phyloP scores from a whole-genome alignment of 1,140 invertebrate genomes.

The Drosophila bipectinata region DNA sequence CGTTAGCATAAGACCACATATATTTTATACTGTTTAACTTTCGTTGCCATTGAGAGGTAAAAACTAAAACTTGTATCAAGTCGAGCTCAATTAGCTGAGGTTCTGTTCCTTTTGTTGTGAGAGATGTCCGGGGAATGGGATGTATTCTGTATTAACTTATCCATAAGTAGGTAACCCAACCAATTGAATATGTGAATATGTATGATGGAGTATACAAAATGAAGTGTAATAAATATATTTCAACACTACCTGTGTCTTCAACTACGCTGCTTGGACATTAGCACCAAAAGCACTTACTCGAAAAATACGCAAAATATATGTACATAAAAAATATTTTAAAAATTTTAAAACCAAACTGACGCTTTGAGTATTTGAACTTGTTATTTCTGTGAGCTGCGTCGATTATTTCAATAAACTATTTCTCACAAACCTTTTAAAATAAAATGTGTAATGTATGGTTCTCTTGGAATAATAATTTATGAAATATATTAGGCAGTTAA shows the following conservation, averaged over 20 bases:
- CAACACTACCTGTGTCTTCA: conserved; percentile 6
- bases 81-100: conserved; percentile 45
- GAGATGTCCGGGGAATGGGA: conserved; percentile 41
- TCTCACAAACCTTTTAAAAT: not conserved
- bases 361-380: conserved; percentile 19
- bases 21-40: conserved; percentile 56
- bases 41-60: conserved; percentile 56
- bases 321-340: too few species aligned
- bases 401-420: too few species aligned
- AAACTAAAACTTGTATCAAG: conserved; percentile 75
- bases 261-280: not conserved
- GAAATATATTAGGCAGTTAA: too few species aligned
- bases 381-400: too few species aligned
- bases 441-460: not conserved
- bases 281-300: not conserved
- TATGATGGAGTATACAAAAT: conserved; percentile 43
- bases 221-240: conserved; percentile 62
- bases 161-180: conserved; percentile 67
- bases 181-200: conserved; percentile 60
- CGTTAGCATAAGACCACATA: conserved; percentile 48
- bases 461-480: not conserved
- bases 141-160: conserved; percentile 49
- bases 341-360: not conserved
- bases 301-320: not conserved
- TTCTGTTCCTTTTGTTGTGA: conserved; percentile 42